phyloP scores from a whole-genome alignment of 2,113 vertebrate species.

The Macaca mulatta region DNA sequence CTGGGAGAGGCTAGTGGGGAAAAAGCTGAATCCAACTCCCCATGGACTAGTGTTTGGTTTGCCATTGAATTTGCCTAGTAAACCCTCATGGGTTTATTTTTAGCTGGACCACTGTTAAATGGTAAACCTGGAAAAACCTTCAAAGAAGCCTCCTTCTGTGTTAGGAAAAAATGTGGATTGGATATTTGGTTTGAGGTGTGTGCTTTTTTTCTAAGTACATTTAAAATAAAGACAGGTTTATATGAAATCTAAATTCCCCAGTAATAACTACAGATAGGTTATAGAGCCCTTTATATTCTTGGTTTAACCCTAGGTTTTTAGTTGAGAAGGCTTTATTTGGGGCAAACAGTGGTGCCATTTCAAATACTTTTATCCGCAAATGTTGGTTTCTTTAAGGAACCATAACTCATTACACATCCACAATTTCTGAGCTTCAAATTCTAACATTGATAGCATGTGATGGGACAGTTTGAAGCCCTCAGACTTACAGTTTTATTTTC shows the following conservation, averaged over 20 bases:
- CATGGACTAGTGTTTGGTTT: not conserved
- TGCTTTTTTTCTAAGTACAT: constrained; percentile 28
- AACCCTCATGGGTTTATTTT: constrained; percentile 67
- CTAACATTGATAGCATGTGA: not conserved
- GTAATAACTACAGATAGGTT: not conserved
- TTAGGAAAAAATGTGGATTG: constrained; percentile 51
- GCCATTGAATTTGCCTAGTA: constrained; percentile 43
- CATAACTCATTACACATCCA: not conserved
- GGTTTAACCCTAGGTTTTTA: not conserved
- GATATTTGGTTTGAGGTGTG: constrained; percentile 57
- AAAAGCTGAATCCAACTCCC: not conserved
- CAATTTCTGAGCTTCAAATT: not conserved
- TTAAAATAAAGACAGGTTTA: constrained; percentile 64
- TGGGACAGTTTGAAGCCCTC: not conserved
- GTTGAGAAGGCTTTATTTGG: not conserved
- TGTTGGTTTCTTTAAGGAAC: not conserved
- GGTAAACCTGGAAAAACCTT: constrained; percentile 67
- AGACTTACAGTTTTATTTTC: not conserved
- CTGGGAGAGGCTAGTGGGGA: not conserved
- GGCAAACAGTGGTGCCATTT: not conserved
- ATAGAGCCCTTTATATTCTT: not conserved
- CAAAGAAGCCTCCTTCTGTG: constrained; percentile 65
- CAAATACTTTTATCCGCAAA: constrained; percentile 26
- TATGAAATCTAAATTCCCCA: constrained; percentile 47
- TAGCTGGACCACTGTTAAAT: constrained; percentile 58